Base-by-base conservation (phyloP, 2,888 invertebrate species). In the Andrena marginata region DNA sequence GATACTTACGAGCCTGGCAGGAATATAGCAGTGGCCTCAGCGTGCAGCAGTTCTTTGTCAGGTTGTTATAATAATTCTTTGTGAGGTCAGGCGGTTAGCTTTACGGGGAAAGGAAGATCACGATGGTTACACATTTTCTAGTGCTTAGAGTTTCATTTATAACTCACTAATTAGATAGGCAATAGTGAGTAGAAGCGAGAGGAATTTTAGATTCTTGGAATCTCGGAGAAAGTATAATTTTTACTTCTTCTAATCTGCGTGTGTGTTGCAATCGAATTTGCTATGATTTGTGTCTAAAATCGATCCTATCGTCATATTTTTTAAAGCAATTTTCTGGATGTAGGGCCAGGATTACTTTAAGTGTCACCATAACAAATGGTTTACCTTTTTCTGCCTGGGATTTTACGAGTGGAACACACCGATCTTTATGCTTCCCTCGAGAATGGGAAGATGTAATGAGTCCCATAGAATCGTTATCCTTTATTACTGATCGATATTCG, bases 1-100 rank as follows among this genome's bases (percentile, higher is more conserved):
- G 49, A 76, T 76, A 49, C 10, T n/a, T n/a, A 8, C 20, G 64
- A 48, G 42, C 8, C 33, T 33, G 23, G 68, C 2, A 23, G 35
- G n/a, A 8, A 4, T 31, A 51, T 60, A 64, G 65, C 59, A 20
- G 35, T 10, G 20, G 35, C 20, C 56, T 49, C 29, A 0, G 7
- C n/a, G 10, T 56, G 26, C 63, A 33, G 48, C 20, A 26, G 16
- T 49, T 35, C 16, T 68, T 64, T n/a, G 7, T 35, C 13, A 6
- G 20, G 29, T 26, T 13, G 10, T 42, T 42, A 42, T 42, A 42
- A 42, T 42, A 42, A 42, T 42, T 42, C 42, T 42, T 42, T 42
- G 42, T 4, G 42, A 42, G 5, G 8, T 10, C 23, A 42, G 20
- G 2, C 23, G 13, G 5, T 5, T 16, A 8, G 3, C n/a, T 76